phyloP scores from a whole-genome alignment of 2,888 invertebrate genomes.

The Camponotus fellah region DNA sequence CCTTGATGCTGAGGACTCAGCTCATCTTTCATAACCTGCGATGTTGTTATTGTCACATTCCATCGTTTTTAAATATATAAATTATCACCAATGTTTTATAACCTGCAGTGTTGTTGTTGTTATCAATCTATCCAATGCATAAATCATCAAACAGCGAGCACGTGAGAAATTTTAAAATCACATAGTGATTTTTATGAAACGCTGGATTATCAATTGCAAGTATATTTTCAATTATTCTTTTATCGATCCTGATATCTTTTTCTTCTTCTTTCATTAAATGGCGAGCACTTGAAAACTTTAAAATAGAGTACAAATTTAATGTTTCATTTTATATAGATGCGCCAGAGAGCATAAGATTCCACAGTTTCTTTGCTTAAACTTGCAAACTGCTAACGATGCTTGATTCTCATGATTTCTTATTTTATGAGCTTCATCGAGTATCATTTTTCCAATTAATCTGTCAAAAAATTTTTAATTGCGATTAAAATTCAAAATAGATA shows the following conservation, averaged over 20 bases:
- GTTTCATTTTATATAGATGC: conserved; percentile 98
- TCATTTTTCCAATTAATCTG: conserved; percentile 93
- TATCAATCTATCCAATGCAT: conserved; percentile 96
- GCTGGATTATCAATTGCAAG: conserved; percentile 91
- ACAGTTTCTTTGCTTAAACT: conserved; percentile 89
- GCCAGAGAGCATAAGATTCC: conserved; percentile 97
- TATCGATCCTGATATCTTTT: conserved; percentile 85
- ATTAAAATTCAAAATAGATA: not conserved
- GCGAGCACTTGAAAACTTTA: conserved; percentile 95
- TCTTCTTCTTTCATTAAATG: conserved; percentile 92
- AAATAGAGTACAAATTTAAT: conserved; percentile 92
- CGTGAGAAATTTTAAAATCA: too few relatives aligned
- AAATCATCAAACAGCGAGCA: conserved; percentile 89
- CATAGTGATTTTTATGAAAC: conserved; percentile 84
- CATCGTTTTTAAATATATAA: too few relatives aligned
- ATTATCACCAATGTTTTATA: conserved; percentile 94
- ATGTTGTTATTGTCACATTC: too few relatives aligned
- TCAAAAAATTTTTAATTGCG: conserved; percentile 28
- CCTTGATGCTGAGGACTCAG: too few relatives aligned
- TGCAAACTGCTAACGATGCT: conserved; percentile 91
- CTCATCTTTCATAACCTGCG: too few relatives aligned
- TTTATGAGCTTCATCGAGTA: conserved; percentile 97
- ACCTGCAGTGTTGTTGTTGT: conserved; percentile 93
- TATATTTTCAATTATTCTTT: conserved; percentile 89
- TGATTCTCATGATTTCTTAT: conserved; percentile 95